These are phyloP conservation scores for Philopotamus ludificatus DNA, from an alignment of 1,140 invertebrate genomes.

Conservation along the genomic window DNA sequence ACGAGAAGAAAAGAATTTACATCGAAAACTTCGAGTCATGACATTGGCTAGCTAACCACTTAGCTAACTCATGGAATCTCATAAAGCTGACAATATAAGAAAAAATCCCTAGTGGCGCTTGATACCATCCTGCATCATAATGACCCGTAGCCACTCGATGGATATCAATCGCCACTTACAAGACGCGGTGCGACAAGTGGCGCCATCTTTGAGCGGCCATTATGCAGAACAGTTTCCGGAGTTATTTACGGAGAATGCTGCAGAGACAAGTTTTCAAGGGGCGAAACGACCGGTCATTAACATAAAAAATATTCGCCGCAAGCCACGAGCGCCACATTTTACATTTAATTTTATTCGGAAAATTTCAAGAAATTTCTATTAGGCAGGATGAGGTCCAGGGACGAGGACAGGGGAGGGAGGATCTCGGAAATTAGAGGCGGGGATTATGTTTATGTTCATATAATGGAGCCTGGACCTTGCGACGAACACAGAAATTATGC, in stretches of 20 bases:
- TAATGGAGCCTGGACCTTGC: background rate
- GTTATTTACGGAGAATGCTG: slow-evolving; percentile 14
- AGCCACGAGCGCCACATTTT: background rate
- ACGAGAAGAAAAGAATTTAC: no score
- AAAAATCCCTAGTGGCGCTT: no score
- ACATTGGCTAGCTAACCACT: no score
- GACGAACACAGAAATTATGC: background rate
- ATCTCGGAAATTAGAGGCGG: background rate
- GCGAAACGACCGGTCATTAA: background rate
- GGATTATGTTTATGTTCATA: background rate
- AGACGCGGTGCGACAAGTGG: slow-evolving; percentile 4
- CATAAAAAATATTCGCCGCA: background rate
- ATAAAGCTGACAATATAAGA: no score
- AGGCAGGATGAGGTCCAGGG: no score
- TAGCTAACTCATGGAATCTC: no score
- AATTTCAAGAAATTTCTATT: background rate
- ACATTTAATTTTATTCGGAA: background rate
- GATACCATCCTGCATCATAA: no score
- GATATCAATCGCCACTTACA: background rate
- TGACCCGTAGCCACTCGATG: no score
- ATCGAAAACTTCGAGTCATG: no score
- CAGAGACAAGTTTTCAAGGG: slow-evolving; percentile 9
- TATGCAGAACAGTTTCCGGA: slow-evolving; percentile 21
- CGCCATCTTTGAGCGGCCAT: slow-evolving; percentile 1
- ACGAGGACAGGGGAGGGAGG: no score